A percentile compares a stretch with the other conserved stretches of the same genome.
These are phyloP conservation scores for Ciona savignyi DNA, from an alignment of 23 tunicate genomes.

Conservation along the genomic window DNA sequence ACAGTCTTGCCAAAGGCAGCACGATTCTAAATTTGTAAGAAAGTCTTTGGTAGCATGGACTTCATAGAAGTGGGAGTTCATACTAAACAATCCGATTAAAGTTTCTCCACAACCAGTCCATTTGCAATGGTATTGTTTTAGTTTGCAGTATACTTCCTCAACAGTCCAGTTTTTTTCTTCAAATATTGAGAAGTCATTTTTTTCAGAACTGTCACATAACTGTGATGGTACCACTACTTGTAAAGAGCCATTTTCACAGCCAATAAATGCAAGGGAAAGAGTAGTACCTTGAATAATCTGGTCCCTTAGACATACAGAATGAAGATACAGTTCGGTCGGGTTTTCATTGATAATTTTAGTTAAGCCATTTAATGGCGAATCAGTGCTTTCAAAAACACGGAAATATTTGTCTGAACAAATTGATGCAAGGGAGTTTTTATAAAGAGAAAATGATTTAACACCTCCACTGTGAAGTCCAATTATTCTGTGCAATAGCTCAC, in stretches of 20 bases:
- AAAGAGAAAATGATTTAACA: slow-evolving; percentile 20
- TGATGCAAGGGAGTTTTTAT: slow-evolving; percentile 14
- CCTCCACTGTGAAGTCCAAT: slow-evolving; percentile 44
- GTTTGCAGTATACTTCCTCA: not conserved
- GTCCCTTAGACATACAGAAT: not conserved
- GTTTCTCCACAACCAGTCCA: slow-evolving; percentile 41
- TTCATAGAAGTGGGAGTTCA: slow-evolving; percentile 29
- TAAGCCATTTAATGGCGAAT: not conserved
- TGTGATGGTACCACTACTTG: not conserved
- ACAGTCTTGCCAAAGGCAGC: slow-evolving; percentile 61
- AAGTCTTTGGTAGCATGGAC: slow-evolving; percentile 41
- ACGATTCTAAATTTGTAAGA: slow-evolving; percentile 23
- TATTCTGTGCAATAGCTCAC: slow-evolving; percentile 27
- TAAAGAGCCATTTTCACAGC: not conserved
- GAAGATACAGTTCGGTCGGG: not conserved
- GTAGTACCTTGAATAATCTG: not conserved
- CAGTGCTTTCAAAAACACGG: slow-evolving; percentile 13
- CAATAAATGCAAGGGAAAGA: not conserved
- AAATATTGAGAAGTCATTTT: not conserved
- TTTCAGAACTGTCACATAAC: not conserved
- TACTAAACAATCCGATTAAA: slow-evolving; percentile 20
- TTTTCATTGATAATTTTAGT: not conserved
- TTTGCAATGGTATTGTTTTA: slow-evolving; percentile 1
- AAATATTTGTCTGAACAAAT: slow-evolving; percentile 42
- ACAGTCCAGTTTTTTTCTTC: not conserved